These are phyloP conservation scores for Micromys minutus DNA, from an alignment of 2,113 vertebrate genomes.

Conservation along the genomic window DNA sequence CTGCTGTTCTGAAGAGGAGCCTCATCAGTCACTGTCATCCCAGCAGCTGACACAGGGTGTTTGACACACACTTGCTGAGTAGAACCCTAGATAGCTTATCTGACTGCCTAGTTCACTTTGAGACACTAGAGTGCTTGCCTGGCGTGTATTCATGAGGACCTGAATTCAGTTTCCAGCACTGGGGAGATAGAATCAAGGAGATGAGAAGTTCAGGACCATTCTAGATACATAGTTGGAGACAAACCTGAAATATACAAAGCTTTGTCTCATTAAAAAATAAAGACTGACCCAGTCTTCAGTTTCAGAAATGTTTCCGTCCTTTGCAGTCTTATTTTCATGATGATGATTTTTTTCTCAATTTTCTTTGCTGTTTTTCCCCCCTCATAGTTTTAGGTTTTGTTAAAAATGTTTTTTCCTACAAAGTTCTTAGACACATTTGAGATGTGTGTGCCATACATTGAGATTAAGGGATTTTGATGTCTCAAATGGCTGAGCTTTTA, in stretches of 20 bases:
- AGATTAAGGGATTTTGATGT: conserved; percentile 15
- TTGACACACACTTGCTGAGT: background rate
- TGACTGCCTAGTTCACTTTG: conserved; percentile 33
- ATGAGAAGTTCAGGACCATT: background rate
- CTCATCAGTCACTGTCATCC: background rate
- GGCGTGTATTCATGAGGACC: background rate
- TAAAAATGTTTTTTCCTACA: background rate
- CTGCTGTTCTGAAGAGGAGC: background rate
- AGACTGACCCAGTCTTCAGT: background rate
- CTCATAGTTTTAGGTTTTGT: background rate
- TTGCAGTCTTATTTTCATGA: background rate
- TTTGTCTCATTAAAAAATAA: background rate
- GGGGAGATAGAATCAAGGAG: background rate
- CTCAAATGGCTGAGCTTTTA: background rate
- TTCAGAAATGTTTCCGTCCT: background rate
- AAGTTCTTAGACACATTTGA: conserved; percentile 1
- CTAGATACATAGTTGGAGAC: background rate
- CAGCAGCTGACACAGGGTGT: background rate
- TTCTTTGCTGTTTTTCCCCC: background rate
- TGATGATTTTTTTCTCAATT: background rate
- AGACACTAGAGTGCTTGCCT: background rate
- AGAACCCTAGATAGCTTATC: background rate
- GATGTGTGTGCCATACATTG: conserved; percentile 21
- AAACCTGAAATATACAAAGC: background rate
- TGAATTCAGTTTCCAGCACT: background rate